Evolutionary conservation across 2,888 invertebrate species (phyloP).

Genomic region (Branchellion lobata): DNA sequence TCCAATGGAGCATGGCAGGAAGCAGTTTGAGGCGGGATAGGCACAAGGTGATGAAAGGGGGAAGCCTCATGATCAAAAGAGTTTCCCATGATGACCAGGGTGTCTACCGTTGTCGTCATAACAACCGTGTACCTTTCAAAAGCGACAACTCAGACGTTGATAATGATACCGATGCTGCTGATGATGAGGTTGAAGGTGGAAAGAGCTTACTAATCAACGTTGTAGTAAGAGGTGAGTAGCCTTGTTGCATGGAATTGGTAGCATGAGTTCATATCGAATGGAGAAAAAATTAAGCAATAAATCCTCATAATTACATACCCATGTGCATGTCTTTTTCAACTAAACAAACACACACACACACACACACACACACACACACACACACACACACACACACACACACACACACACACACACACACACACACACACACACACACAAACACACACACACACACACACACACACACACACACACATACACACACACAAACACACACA

Average conservation of each 20-base stretch:
- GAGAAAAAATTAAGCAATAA: no score
- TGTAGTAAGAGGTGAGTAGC: neutral
- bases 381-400: no score
- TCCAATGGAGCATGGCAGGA: neutral
- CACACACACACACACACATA: constrained; percentile 33
- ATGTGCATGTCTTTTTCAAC: no score
- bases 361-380: no score
- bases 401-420: no score
- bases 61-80: neutral
- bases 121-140: neutral
- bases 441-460: constrained; percentile 26
- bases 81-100: neutral
- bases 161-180: no score
- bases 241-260: no score
- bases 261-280: no score
- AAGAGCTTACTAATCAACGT: neutral
- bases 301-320: no score
- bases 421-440: constrained; percentile 13
- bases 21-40: neutral
- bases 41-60: neutral
- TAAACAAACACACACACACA: no score
- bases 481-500: constrained; percentile 20
- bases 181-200: no score
- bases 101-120: neutral
- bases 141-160: neutral